Base-by-base conservation (phyloP, 2,113 vertebrate species). In the Cheirogaleus medius region DNA sequence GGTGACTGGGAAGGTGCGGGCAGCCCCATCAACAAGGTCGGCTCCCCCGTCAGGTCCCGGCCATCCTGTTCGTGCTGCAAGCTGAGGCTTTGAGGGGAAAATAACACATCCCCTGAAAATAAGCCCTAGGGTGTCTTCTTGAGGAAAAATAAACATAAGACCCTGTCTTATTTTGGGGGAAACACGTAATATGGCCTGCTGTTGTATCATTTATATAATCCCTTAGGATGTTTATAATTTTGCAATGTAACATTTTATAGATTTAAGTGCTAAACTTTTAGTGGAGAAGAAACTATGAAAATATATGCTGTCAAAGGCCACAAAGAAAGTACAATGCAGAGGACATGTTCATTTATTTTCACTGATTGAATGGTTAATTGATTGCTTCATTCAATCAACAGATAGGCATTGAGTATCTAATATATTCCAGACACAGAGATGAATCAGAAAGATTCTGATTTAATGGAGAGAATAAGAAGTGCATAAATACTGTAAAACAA, bases 271-370 rank as follows among this genome's bases (percentile, higher is more conserved):
- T 54, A 69, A 90, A 80, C 27, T 96, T 91, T 87, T 39, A 14
- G 4, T 94, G 27, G n/a, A 63, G 27, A 90, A 95, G 37, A 94
- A 90, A 83, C 12, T 18, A 52, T 56, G 85, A 90, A 90, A 92
- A 90, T 49, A 56, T n/a, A 87, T 83, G 42, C 21, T 91, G 91
- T 88, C 29, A 64, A 47, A 60, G n/a, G 34, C 29, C 29, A 83
- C 39, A 71, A 58, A 85, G 44, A 92, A 95, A 18, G 5, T 37
- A 44, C 5, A 47, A 5, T 84, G 90, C 27, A 66, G 81, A 92
- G 39, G 29, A 71, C 47, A 85, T 6, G 23, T 52, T 91, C 49
- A 71, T 68, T 94, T 77, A 58, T 81, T 93, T 92, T 77, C 58
- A 85, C 20, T 80, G 87, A 73, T 54, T 86, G 63, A 78, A 25